Base-by-base conservation (phyloP, 2,113 vertebrate genomes). In the Albula goreensis region DNA sequence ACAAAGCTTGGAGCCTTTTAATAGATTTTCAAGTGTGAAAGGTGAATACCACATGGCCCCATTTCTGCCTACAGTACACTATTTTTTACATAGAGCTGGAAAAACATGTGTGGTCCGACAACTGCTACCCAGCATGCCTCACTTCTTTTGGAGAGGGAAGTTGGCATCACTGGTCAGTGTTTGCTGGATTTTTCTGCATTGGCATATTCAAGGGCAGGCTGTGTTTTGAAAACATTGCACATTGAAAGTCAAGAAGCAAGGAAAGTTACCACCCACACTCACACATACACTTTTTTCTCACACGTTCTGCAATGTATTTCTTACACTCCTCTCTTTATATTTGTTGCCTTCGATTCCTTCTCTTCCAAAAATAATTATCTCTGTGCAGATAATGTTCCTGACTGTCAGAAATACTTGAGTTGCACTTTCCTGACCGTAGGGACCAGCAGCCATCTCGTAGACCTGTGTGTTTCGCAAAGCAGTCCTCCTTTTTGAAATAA, bases 391-490 rank as follows among this genome's bases (percentile, higher is more conserved):
- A 50, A 84, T n/a, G 60, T 84, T 84, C 49, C 50, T 74, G 51
- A 74, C 51, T 70, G 41, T 83, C 53, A 66, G 41, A 51, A 19
- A 63, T 22, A 25, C 83, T 52, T 12, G 15, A 63, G 48, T 51
- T 83, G 63, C 60, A 77, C 11, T 1, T 41, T 50, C 66, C 66
- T 77, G 82, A 51, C 70, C 22, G 77, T 84, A 52, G 49, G 49
- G 70, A 63, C 49, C 50, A 84, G 60, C 49, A 52, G 48, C 25
- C 50, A 84, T 51, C 50, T 74, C 74, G 15, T 84, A 13, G 25
- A 77, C 53, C 53, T 84, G 49, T 84, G 63, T 84, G 70, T 84
- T 84, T 84, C 12, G 31, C n/a, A 84, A 56, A 9, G 7, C 6
- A 56, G 6, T 7, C 53, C 51, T 49, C 9, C 51, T 77, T 83